Percentiles rank a stretch among this genome's conserved stretches.
These are phyloP conservation scores for Mesoclemmys tuberculata DNA, from an alignment of 2,113 vertebrate genomes.

Conservation along the genomic window DNA sequence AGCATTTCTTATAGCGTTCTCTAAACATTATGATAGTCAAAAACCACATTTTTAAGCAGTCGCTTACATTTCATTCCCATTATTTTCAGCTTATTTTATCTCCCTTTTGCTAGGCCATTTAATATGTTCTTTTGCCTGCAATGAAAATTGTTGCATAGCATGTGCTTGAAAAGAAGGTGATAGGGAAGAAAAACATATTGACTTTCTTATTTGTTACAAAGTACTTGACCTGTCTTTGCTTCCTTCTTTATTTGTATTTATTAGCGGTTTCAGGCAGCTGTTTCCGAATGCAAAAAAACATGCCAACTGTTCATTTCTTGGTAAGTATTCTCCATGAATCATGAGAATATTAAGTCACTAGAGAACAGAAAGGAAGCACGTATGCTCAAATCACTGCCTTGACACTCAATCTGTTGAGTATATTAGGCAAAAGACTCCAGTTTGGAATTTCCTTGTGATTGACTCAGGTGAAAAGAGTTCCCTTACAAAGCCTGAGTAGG, in stretches of 20 bases:
- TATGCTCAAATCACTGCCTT: neutral
- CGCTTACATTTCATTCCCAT: neutral
- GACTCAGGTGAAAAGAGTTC: slow-evolving; percentile 12
- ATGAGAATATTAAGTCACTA: neutral
- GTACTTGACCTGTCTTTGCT: neutral
- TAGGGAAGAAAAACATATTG: neutral
- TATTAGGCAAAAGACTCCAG: neutral
- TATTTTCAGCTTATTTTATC: neutral
- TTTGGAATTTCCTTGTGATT: slow-evolving; percentile 13
- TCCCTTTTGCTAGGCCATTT: neutral
- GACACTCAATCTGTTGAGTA: neutral
- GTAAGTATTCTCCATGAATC: neutral
- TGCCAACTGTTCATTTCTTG: neutral
- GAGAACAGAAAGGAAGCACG: neutral
- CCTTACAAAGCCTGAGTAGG: neutral
- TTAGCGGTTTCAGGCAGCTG: neutral
- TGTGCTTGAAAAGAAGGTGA: neutral
- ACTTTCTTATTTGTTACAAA: neutral
- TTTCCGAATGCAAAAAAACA: neutral
- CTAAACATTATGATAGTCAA: neutral
- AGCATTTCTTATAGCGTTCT: neutral
- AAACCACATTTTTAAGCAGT: neutral
- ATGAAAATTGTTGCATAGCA: neutral
- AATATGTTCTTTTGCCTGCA: neutral
- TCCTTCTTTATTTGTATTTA: neutral